Evolutionary conservation across 2,888 invertebrate species (phyloP).

Genomic region (Catocala sponsa): DNA sequence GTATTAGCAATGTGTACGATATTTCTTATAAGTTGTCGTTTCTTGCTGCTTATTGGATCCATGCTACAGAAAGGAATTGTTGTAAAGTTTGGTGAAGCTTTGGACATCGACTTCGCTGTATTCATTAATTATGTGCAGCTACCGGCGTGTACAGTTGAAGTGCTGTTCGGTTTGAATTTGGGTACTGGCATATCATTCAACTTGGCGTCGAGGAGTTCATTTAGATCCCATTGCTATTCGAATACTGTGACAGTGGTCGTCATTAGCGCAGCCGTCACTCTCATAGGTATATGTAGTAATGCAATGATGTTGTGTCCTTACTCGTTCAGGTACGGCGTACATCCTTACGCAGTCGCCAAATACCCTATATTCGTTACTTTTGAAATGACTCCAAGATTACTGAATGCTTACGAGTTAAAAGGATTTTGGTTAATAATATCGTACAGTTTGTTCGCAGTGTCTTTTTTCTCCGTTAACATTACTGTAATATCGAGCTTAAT

Average conservation of each 20-base stretch:
- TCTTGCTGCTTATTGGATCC: slow-evolving; percentile 68
- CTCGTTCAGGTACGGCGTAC: slow-evolving; percentile 57
- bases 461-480: slow-evolving; percentile 59
- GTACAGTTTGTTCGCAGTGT: slow-evolving; percentile 60
- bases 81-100: slow-evolving; percentile 60
- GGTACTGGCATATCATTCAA: slow-evolving; percentile 72
- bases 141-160: slow-evolving; percentile 56
- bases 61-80: slow-evolving; percentile 78
- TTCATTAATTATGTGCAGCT: slow-evolving; percentile 56
- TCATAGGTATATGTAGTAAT: slow-evolving; percentile 58
- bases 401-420: slow-evolving; percentile 60
- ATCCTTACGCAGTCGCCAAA: slow-evolving; percentile 49
- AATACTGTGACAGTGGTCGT: slow-evolving; percentile 67
- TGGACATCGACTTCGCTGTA: slow-evolving; percentile 65
- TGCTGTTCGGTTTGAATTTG: slow-evolving; percentile 61
- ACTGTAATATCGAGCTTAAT: slow-evolving; percentile 62
- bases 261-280: slow-evolving; percentile 50
- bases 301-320: slow-evolving; percentile 76
- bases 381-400: slow-evolving; percentile 71
- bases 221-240: slow-evolving; percentile 74
- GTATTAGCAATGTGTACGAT: slow-evolving; percentile 53
- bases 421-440: slow-evolving; percentile 63
- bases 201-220: slow-evolving; percentile 63
- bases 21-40: slow-evolving; percentile 62
- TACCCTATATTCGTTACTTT: slow-evolving; percentile 60